Percentiles rank a stretch among this genome's conserved stretches.
phyloP scores from a whole-genome alignment of 2,797 vertebrate genomes.

The Bufotes viridis region DNA sequence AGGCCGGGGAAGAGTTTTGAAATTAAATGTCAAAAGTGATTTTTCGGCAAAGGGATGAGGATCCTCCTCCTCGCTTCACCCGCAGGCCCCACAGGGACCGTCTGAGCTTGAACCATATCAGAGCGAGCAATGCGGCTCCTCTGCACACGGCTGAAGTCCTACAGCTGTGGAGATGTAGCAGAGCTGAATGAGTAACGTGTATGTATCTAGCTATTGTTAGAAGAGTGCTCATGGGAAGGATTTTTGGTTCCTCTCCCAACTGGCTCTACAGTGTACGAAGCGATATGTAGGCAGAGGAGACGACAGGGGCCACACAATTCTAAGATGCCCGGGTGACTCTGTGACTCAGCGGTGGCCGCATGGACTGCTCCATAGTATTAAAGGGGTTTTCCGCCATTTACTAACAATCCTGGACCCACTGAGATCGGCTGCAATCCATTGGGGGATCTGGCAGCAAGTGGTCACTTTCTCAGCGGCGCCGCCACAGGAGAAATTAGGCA shows the following conservation, averaged over 20 bases:
- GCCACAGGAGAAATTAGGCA: background rate
- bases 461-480: background rate
- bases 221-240: too few relatives aligned
- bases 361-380: too few relatives aligned
- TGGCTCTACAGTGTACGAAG: too few relatives aligned
- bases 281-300: too few relatives aligned
- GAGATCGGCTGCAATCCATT: background rate
- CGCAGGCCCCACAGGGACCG: constrained; percentile 32
- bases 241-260: too few relatives aligned
- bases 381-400: too few relatives aligned
- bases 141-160: background rate
- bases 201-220: too few relatives aligned
- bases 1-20: constrained; percentile 57
- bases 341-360: too few relatives aligned
- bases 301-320: too few relatives aligned
- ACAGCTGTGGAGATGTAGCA: background rate
- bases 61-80: constrained; percentile 22
- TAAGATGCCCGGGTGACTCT: too few relatives aligned
- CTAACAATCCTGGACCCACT: background rate
- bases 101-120: constrained; percentile 19
- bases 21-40: constrained; percentile 64
- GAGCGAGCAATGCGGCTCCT: background rate
- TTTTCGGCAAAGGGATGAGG: constrained; percentile 54
- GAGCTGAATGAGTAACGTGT: too few relatives aligned
- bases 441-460: background rate